Conservation (phyloP, 2,888 invertebrate species). For the Hirtodrosophila alboralis region DNA sequence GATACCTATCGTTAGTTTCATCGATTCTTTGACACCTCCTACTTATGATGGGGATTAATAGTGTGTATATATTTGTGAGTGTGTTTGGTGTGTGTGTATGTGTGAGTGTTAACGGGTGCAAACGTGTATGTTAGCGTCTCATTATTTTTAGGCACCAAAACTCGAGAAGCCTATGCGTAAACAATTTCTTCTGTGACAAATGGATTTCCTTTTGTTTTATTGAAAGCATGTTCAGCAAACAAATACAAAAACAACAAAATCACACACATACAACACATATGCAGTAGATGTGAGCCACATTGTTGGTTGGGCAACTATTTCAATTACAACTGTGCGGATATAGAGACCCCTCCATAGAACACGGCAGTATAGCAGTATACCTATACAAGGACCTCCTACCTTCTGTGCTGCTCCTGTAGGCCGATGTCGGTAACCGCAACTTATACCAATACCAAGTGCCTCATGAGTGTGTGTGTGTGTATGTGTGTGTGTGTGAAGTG, state of each 20-base stretch:
- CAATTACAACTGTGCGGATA: slow-evolving; percentile 63
- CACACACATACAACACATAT: slow-evolving; percentile 12
- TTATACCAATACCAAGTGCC: slow-evolving; percentile 44
- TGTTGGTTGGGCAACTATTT: slow-evolving; percentile 67
- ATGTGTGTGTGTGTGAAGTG: slow-evolving; percentile 32
- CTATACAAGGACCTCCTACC: slow-evolving; percentile 14
- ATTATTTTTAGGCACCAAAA: slow-evolving; percentile 49
- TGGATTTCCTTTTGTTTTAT: slow-evolving; percentile 76
- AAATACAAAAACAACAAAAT: slow-evolving; percentile 4
- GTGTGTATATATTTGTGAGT: not conserved
- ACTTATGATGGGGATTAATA: not conserved
- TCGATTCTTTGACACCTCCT: no score
- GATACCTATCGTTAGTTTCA: no score
- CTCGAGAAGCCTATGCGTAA: slow-evolving; percentile 36
- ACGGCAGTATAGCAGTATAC: slow-evolving; percentile 32
- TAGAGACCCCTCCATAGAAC: slow-evolving; percentile 10
- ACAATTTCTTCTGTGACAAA: slow-evolving; percentile 71
- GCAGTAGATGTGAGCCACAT: slow-evolving; percentile 26
- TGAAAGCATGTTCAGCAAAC: slow-evolving; percentile 58
- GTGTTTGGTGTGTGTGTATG: not conserved
- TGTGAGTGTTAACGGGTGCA: not conserved
- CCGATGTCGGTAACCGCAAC: slow-evolving; percentile 23
- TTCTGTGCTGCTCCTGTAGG: slow-evolving; percentile 2
- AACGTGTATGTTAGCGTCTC: slow-evolving; percentile 32
- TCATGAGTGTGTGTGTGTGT: slow-evolving; percentile 9